Conservation (phyloP, 2,113 vertebrate genomes). For the Pteropus alecto region DNA sequence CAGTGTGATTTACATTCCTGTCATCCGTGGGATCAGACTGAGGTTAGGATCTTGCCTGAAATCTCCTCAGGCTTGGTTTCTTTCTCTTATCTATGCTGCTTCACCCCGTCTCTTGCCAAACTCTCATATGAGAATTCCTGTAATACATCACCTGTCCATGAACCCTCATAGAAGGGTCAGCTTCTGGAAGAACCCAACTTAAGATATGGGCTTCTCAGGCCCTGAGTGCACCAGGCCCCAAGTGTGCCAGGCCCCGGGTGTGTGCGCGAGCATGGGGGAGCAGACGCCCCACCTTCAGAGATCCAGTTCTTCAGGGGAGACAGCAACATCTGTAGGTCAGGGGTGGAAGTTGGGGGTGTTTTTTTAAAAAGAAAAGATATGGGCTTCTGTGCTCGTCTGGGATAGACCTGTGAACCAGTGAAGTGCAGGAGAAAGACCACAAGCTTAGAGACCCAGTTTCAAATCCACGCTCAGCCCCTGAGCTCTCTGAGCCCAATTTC, state of each 20-base stretch:
- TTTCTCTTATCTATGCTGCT: not conserved
- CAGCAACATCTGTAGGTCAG: too few relatives aligned
- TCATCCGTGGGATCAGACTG: accelerated
- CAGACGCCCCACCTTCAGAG: too few relatives aligned
- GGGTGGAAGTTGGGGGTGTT: too few relatives aligned
- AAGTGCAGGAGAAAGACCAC: not conserved
- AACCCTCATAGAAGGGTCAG: not conserved
- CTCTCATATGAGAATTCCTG: not conserved
- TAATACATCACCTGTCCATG: not conserved
- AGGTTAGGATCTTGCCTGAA: not conserved
- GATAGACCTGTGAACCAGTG: not conserved
- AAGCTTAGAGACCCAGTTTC: not conserved
- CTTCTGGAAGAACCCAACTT: not conserved
- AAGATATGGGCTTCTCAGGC: not conserved
- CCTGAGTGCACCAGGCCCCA: too few relatives aligned
- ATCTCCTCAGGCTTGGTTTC: not conserved
- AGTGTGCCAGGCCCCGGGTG: too few relatives aligned
- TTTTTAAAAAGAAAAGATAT: not conserved
- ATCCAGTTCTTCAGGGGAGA: too few relatives aligned
- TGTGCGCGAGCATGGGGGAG: too few relatives aligned
- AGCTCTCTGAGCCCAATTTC: not conserved
- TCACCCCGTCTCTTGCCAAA: not conserved
- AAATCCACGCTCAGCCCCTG: not conserved
- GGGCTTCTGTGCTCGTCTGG: not conserved
- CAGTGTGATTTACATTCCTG: too few relatives aligned